Evolutionary conservation across 2,797 vertebrate genomes (phyloP).

Genomic region (Melanotaenia nigrans): DNA sequence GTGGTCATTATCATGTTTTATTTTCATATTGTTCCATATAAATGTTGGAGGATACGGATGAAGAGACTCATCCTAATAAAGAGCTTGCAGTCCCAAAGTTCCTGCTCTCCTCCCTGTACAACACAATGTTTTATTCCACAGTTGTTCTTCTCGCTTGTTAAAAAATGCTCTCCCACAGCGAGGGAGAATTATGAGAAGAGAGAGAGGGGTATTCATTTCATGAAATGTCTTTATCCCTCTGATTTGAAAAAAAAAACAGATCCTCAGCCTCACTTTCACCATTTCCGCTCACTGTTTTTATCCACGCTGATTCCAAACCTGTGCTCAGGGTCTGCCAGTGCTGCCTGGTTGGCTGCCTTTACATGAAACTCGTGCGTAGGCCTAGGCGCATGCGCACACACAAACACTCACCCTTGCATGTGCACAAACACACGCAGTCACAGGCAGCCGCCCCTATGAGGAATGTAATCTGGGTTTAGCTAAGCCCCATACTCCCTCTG

Average conservation of each 20-base stretch:
- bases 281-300: constrained; percentile 18
- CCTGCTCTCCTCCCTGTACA: constrained; percentile 74
- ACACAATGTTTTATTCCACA: constrained; percentile 69
- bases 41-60: constrained; percentile 79
- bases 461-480: constrained; percentile 47
- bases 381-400: constrained; percentile 46
- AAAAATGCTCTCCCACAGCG: constrained; percentile 66
- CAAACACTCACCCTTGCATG: constrained; percentile 38
- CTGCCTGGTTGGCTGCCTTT: constrained; percentile 45
- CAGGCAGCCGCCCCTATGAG: constrained; percentile 53
- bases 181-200: constrained; percentile 62
- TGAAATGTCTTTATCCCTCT: constrained; percentile 64
- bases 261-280: constrained; percentile 59
- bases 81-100: constrained; percentile 75
- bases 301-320: constrained; percentile 45
- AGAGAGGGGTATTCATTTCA: constrained; percentile 62
- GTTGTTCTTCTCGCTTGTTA: constrained; percentile 65
- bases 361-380: constrained; percentile 30
- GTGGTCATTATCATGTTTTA: constrained; percentile 84
- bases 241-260: constrained; percentile 16
- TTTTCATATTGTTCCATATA: constrained; percentile 88
- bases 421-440: constrained; percentile 29
- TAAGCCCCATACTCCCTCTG: constrained; percentile 35
- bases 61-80: constrained; percentile 55
- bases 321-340: constrained; percentile 40